These are phyloP conservation scores for Arbacia lixula DNA, from an alignment of 53 echinoderm and acorn worm species.

Conservation along the genomic window DNA sequence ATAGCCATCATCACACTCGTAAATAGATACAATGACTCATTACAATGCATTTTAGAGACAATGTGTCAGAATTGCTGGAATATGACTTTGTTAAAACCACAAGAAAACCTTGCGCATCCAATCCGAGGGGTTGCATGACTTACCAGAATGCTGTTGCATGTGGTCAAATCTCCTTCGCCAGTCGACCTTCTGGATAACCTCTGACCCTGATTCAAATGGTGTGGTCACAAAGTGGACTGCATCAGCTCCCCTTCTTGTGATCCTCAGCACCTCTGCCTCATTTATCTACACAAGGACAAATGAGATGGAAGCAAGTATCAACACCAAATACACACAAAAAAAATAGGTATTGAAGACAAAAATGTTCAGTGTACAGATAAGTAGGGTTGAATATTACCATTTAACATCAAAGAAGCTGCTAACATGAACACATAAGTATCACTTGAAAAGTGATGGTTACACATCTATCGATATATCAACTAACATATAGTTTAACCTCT, in stretches of 20 bases:
- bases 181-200: slow-evolving; percentile 83
- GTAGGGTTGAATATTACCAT: not conserved
- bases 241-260: slow-evolving; percentile 85
- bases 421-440: no score
- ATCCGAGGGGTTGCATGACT: no score
- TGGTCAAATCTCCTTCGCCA: slow-evolving; percentile 95
- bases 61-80: no score
- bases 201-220: slow-evolving; percentile 72
- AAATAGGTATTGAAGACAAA: not conserved
- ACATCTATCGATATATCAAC: no score
- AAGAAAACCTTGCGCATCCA: no score
- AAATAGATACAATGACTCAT: no score
- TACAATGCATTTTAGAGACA: no score
- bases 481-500: no score
- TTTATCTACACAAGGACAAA: slow-evolving; percentile 66
- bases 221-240: slow-evolving; percentile 81
- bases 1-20: no score
- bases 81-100: no score
- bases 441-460: no score
- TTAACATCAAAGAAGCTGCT: no score
- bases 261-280: slow-evolving; percentile 77
- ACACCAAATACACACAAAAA: not conserved
- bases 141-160: slow-evolving; percentile 99
- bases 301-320: not conserved
- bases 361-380: not conserved